Evolutionary conservation across 2,888 invertebrate genomes (phyloP).

Genomic region (Rhaphigaster nebulosa): DNA sequence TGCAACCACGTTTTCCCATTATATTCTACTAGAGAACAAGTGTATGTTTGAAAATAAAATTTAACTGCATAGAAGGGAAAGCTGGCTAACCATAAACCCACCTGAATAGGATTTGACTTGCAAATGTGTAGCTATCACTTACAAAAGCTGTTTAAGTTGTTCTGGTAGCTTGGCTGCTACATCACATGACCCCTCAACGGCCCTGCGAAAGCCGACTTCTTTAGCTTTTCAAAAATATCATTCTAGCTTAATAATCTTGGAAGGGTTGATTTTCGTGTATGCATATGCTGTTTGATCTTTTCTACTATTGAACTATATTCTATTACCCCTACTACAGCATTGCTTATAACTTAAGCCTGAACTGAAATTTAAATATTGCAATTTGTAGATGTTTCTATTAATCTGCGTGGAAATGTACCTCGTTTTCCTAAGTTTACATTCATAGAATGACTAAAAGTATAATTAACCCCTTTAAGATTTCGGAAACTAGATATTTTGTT

Average conservation of each 20-base stretch:
- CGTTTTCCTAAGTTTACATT: too few relatives aligned
- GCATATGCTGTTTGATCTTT: too few relatives aligned
- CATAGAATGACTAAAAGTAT: too few relatives aligned
- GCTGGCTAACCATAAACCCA: conserved; percentile 1
- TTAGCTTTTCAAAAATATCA: background rate
- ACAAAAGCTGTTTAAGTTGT: conserved; percentile 39
- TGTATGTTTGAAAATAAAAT: conserved; percentile 4
- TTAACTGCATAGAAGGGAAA: background rate
- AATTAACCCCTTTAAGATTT: too few relatives aligned
- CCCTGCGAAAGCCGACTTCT: background rate
- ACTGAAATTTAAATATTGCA: too few relatives aligned
- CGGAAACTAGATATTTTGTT: too few relatives aligned
- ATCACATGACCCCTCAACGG: background rate
- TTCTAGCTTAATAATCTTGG: background rate
- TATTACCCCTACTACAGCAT: too few relatives aligned
- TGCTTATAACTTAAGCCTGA: too few relatives aligned
- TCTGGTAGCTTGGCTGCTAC: background rate
- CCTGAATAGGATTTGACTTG: conserved; percentile 27
- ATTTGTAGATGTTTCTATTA: too few relatives aligned
- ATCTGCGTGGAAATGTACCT: too few relatives aligned
- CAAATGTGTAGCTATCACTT: conserved; percentile 34
- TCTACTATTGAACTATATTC: too few relatives aligned
- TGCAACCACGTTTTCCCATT: background rate
- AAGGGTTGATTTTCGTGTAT: background rate
- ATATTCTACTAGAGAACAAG: background rate